Conservation (phyloP, 2,113 vertebrate species). For the Malurus alboscapulatus region DNA sequence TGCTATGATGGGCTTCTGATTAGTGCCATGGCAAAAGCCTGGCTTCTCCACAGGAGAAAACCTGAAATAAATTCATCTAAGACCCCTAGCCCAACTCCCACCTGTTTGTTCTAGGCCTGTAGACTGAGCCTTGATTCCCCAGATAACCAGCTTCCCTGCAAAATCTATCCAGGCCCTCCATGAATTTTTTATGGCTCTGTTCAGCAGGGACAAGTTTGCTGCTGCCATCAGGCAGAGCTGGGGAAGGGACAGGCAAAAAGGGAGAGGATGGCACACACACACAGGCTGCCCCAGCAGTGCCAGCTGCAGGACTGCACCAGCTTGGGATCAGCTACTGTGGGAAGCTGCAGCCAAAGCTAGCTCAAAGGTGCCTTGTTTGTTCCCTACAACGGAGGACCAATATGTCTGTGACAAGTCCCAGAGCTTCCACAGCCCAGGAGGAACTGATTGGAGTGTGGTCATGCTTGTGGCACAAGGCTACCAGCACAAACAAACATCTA, state of each 20-base stretch:
- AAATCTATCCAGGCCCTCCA: not conserved
- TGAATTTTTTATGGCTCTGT: not conserved
- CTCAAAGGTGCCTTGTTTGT: not conserved
- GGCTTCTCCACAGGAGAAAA: not conserved
- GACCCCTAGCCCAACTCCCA: not conserved
- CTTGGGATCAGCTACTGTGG: not conserved
- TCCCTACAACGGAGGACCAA: not conserved
- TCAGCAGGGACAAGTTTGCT: not conserved
- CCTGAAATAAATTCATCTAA: not conserved
- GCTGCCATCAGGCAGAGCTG: not conserved
- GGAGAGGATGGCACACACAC: not conserved
- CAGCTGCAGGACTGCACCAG: not conserved
- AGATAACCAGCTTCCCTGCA: not conserved
- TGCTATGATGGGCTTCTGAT: not conserved
- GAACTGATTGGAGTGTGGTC: not conserved
- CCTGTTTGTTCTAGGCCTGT: not conserved
- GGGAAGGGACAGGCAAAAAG: not conserved
- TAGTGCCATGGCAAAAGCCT: not conserved
- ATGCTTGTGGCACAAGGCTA: not conserved
- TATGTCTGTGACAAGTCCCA: not conserved
- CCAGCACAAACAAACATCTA: not conserved
- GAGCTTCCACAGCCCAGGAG: not conserved
- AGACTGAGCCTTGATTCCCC: not conserved
- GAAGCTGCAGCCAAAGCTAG: not conserved
- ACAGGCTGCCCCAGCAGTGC: not conserved